These are phyloP conservation scores for Troilus luridus DNA, from an alignment of 2,888 invertebrate genomes.

Conservation along the genomic window DNA sequence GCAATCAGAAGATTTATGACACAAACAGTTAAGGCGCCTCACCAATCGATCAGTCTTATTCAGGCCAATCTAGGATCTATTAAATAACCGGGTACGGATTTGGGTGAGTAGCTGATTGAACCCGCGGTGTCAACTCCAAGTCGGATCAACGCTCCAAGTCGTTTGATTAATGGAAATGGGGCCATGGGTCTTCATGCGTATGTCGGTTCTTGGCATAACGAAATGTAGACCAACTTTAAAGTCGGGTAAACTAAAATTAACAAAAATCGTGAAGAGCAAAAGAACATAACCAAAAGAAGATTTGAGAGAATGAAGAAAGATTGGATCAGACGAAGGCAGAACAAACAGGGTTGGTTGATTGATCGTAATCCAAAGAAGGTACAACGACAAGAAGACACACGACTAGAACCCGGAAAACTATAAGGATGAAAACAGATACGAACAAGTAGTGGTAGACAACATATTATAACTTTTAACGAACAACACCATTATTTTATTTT, in stretches of 20 bases:
- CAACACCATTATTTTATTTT: too few species aligned
- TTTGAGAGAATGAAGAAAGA: too few species aligned
- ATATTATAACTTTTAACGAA: too few species aligned
- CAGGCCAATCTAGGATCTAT: constrained; percentile 18
- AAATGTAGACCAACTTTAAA: background rate
- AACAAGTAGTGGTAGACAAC: too few species aligned
- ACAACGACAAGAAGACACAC: too few species aligned
- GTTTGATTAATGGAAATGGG: background rate
- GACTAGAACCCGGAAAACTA: too few species aligned
- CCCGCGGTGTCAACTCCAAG: background rate
- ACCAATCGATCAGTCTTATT: constrained; percentile 14
- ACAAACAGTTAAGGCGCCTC: constrained; percentile 24
- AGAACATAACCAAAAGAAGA: background rate
- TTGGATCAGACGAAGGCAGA: too few species aligned
- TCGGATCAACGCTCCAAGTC: background rate
- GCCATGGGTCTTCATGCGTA: background rate
- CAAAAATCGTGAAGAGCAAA: background rate
- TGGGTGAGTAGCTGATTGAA: background rate
- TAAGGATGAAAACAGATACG: too few species aligned
- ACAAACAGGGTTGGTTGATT: too few species aligned
- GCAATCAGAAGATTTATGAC: constrained; percentile 22
- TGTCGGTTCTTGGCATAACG: background rate
- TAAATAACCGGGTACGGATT: constrained; percentile 13
- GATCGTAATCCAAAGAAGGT: too few species aligned
- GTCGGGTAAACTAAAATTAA: background rate